Conservation (phyloP, 1,140 invertebrate species). For the Drosophila pallidifrons region DNA sequence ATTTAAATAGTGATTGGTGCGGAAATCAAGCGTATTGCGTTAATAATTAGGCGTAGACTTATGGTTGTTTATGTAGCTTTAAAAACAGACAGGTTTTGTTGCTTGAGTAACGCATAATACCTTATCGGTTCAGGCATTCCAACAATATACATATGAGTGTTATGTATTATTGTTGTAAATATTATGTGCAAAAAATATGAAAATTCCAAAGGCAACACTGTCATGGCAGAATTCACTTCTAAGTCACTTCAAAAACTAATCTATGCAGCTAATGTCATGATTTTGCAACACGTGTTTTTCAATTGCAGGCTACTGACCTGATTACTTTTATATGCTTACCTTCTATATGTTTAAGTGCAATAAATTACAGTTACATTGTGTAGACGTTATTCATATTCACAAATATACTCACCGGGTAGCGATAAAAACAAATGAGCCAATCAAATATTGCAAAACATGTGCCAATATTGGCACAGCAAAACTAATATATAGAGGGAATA, state of each 20-base stretch:
- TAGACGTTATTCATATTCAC: background rate
- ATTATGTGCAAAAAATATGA: background rate
- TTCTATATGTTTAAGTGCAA: background rate
- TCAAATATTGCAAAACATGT: constrained; percentile 39
- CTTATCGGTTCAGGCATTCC: background rate
- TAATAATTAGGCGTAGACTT: constrained; percentile 43
- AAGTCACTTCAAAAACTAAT: background rate
- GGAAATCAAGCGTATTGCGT: constrained; percentile 63
- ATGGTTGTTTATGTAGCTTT: constrained; percentile 54
- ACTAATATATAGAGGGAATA: constrained; percentile 22
- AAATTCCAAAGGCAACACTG: background rate
- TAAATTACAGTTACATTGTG: constrained; percentile 34
- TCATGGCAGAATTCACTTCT: background rate
- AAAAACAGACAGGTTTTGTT: constrained; percentile 31
- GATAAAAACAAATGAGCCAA: constrained; percentile 27
- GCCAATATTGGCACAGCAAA: constrained; percentile 39
- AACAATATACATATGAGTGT: constrained; percentile 7
- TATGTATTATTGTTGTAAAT: background rate
- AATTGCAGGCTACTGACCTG: constrained; percentile 44
- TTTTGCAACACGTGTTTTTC: background rate
- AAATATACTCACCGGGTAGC: background rate
- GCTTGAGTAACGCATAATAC: constrained; percentile 8
- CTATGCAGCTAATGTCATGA: background rate
- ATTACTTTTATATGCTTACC: constrained; percentile 15
- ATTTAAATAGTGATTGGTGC: constrained; percentile 63